Evolutionary conservation across 2,888 invertebrate genomes (phyloP), one percentile per base, ranked within the genome.

Genomic region (Scrobipalpa costella): DNA sequence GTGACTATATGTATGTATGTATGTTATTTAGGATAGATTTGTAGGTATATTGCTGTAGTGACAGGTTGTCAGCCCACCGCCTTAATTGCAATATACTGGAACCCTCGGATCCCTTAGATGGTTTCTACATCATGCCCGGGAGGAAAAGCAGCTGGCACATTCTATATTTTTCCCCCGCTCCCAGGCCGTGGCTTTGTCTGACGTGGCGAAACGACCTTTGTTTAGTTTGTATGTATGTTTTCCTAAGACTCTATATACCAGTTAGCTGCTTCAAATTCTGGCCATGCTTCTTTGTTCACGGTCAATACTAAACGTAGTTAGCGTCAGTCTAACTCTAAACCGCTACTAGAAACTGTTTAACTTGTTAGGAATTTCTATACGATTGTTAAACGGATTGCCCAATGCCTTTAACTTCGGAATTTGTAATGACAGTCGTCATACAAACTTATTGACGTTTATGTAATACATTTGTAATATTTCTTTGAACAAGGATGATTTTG

Each of bases 251-350:
- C 8, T 7, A 11, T 38, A 17, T 49, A 47, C 11, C 2, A 47
- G 15, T 17, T 17, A 17, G 8, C 19, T 15, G 49, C 17, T 17
- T 49, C 19, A 19, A 49, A 49, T 49, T 5, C 49, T 49, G 8
- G 49, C 15, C 49, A 17, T 49, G 49, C 17, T 19, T 49, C 19
- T 7, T 19, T 17, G 49, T 49, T 49, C 49, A 49, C 49, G 49
- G 49, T 7, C 49, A 49, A 15, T 17, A 19, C 49, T 63, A 64
- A 49, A 61, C n/a, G 49, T 63, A 38, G 8, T 55, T 49, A 59
- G 38, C 17, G 33, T 40, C 21, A 40, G 17, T 17, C n/a, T n/a
- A n/a, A n/a, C n/a, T n/a, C n/a, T n/a, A n/a, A n/a, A n/a, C n/a
- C n/a, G 49, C 15, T 17, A 15, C 49, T 38, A 38, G 38, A 38